Evolutionary conservation across 2,888 invertebrate genomes (phyloP), one percentile per base, ranked within the genome.

Genomic region (Macrophya alboannulata): DNA sequence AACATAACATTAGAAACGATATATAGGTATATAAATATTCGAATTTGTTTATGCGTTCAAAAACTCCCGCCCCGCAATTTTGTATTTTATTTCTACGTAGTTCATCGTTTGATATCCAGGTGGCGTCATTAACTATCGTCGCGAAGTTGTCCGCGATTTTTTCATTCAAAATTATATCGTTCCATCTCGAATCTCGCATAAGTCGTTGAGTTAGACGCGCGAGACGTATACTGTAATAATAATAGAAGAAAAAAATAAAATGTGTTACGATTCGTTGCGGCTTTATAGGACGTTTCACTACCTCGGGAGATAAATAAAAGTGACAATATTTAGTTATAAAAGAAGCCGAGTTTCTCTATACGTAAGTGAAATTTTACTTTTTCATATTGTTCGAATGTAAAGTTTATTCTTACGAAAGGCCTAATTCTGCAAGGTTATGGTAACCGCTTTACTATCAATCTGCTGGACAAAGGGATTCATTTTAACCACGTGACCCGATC

Each of bases 381-480:
- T 31, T 31, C 31, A 31, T 31, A 3, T 31, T 31, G 31, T 31
- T 68, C 15, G 5, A 37, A 17, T 4, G 37, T 68, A 9, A 68
- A 1, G 37, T 68, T 37, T 6, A 17, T 17, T 62, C 10, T 12
- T 1, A 55, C 55, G 55, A 62, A 62, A 1, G 25, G 21, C 37
- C 17, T 6, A 4, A 37, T 37, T 17, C 37, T 25, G 37, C 17
- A 37, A 68, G 68, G 68, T 68, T 68, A 68, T 68, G 68, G 31
- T 37, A 8, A 37, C 17, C 37, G 68, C 68, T 68, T 37, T 17
- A 15, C 12, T 37, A 6, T 62, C 8, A 5, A 37, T 17, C 37
- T 25, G 37, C 10, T 62, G 62, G 25, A 68, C 68, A 68, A 68
- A 68, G 68, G 68, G 68, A 37, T 37, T 68, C 37, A 37, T 37